phyloP scores from a whole-genome alignment of 2,113 vertebrate species.

The Mastomys natalensis region DNA sequence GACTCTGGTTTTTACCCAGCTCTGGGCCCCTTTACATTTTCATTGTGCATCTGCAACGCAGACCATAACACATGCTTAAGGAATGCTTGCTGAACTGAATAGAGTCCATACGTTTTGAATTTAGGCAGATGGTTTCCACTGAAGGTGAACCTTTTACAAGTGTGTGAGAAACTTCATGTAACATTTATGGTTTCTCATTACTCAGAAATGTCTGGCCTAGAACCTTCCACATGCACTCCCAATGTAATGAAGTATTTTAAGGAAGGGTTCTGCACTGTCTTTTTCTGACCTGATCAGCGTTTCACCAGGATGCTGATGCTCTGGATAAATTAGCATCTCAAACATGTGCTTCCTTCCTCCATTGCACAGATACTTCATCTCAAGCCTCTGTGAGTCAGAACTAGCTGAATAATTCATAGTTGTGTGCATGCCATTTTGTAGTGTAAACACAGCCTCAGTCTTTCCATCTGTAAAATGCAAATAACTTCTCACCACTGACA shows the following conservation, averaged over 20 bases:
- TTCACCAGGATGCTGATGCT: not conserved
- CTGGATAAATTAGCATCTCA: not conserved
- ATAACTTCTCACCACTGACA: constrained; percentile 9
- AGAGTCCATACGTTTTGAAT: not conserved
- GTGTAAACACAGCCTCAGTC: constrained; percentile 67
- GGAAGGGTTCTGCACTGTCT: not conserved
- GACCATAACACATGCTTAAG: not conserved
- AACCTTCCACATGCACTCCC: not conserved
- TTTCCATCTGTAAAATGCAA: constrained; percentile 76
- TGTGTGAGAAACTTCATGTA: not conserved
- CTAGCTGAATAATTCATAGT: not conserved
- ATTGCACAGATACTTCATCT: not conserved
- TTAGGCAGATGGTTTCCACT: not conserved
- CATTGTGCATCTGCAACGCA: not conserved
- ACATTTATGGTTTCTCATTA: not conserved
- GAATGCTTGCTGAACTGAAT: not conserved
- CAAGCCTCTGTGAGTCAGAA: not conserved
- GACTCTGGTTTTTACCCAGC: not conserved
- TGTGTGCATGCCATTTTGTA: not conserved
- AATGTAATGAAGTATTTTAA: not conserved
- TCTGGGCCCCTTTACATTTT: not conserved
- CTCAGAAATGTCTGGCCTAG: not conserved
- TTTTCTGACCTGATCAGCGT: not conserved
- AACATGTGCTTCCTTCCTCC: not conserved
- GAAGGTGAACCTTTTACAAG: not conserved